Evolutionary conservation across 2,113 vertebrate species (phyloP).

Genomic region (Balaenoptera acutorostrata): DNA sequence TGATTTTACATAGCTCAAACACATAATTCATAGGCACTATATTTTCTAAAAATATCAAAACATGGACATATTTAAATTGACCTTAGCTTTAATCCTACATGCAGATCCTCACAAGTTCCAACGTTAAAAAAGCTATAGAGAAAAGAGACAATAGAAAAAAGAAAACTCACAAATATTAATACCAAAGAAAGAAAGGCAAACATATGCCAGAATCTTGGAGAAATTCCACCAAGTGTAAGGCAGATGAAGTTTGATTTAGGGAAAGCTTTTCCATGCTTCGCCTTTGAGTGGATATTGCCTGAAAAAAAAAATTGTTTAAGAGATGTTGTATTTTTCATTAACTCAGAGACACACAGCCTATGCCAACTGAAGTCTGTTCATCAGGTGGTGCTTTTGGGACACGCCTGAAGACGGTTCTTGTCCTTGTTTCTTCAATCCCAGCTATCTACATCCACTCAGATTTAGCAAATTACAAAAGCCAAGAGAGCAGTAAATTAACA

Average conservation of each 20-base stretch:
- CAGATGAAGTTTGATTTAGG: not conserved
- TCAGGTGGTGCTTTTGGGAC: not conserved
- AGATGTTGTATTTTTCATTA: not conserved
- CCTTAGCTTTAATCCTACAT: not conserved
- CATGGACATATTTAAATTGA: not conserved
- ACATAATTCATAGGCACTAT: not conserved
- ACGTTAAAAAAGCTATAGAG: not conserved
- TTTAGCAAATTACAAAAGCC: not conserved
- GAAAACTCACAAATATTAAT: not conserved
- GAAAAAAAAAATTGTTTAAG: not conserved
- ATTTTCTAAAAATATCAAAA: not conserved
- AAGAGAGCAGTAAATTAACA: not conserved
- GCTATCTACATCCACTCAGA: not conserved
- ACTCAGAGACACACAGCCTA: not conserved
- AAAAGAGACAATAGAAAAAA: not conserved
- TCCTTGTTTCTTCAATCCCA: not conserved
- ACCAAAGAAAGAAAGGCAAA: not conserved
- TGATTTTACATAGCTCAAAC: not conserved
- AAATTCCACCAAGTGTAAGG: not conserved
- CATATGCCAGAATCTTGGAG: not conserved
- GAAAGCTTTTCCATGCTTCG: not conserved
- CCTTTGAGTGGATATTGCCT: not conserved
- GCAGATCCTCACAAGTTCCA: not conserved
- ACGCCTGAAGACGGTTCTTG: not conserved
- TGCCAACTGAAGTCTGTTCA: not conserved